Percentiles rank a stretch among this genome's conserved stretches.
Evolutionary conservation across 2,797 vertebrate genomes (phyloP).

Genomic region (Phrynocephalus guinanensis): DNA sequence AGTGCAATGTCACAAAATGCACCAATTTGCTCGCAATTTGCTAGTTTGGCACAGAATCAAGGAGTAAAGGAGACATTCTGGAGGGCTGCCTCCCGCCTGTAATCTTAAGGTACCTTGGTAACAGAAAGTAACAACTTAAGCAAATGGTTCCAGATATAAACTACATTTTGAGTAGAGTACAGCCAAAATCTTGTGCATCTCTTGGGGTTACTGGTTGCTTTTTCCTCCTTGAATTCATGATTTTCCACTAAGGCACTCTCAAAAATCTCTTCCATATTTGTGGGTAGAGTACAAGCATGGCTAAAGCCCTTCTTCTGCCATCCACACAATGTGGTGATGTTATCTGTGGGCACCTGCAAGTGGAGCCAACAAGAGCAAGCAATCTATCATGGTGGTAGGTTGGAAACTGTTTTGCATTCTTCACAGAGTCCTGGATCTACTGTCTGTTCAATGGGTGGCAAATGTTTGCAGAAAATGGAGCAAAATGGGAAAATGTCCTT

Average conservation of each 20-base stretch:
- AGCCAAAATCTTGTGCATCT: background rate
- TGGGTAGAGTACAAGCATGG: no score
- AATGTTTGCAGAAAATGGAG: no score
- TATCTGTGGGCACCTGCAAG: no score
- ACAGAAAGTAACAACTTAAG: background rate
- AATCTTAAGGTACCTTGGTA: background rate
- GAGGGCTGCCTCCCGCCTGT: background rate
- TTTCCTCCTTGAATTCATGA: background rate
- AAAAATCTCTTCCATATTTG: background rate
- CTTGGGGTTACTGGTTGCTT: background rate
- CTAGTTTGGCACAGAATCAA: background rate
- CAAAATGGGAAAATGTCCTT: no score
- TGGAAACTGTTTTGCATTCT: no score
- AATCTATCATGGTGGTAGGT: no score
- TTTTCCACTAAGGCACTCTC: background rate
- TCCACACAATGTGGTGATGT: no score
- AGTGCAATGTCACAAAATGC: background rate
- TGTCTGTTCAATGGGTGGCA: no score
- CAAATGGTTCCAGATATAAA: background rate
- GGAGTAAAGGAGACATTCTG: background rate
- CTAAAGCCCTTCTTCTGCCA: no score
- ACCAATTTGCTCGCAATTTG: background rate
- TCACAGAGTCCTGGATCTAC: no score
- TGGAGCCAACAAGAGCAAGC: no score
- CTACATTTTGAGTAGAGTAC: background rate